Percentiles rank a stretch among this genome's conserved stretches.
These are phyloP conservation scores for Oeneis ivallda DNA, from an alignment of 2,888 invertebrate genomes.

Conservation along the genomic window DNA sequence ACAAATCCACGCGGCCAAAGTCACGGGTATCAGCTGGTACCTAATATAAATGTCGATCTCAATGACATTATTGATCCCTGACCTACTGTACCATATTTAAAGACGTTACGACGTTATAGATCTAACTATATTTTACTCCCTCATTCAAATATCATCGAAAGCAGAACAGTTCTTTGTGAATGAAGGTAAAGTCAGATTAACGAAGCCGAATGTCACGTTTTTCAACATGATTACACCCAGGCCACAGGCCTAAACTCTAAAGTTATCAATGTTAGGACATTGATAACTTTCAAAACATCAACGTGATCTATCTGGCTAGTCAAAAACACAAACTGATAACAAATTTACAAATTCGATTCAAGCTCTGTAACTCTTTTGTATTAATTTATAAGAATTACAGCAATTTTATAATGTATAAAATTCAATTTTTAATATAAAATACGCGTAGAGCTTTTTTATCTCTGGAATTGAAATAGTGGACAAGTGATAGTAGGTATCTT, in stretches of 20 bases:
- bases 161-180: not conserved
- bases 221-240: too few species aligned
- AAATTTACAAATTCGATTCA: slow-evolving; percentile 20
- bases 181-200: not conserved
- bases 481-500: not conserved
- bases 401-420: too few species aligned
- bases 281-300: not conserved
- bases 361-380: not conserved
- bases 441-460: not conserved
- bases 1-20: not conserved
- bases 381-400: too few species aligned
- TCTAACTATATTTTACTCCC: slow-evolving; percentile 3
- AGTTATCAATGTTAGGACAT: slow-evolving; percentile 33
- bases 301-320: slow-evolving; percentile 37
- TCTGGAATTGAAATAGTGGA: not conserved
- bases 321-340: slow-evolving; percentile 22
- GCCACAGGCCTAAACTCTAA: too few species aligned
- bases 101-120: not conserved
- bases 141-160: not conserved
- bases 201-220: too few species aligned
- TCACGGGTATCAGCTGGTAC: not conserved
- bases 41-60: not conserved
- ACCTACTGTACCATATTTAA: slow-evolving; percentile 4
- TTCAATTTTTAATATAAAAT: not conserved
- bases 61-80: slow-evolving; percentile 5